Percentiles rank a stretch among this genome's conserved stretches.
phyloP scores from a whole-genome alignment of 37 sponge, comb jelly and placozoan genomes.

The Spongilla lacustris region DNA sequence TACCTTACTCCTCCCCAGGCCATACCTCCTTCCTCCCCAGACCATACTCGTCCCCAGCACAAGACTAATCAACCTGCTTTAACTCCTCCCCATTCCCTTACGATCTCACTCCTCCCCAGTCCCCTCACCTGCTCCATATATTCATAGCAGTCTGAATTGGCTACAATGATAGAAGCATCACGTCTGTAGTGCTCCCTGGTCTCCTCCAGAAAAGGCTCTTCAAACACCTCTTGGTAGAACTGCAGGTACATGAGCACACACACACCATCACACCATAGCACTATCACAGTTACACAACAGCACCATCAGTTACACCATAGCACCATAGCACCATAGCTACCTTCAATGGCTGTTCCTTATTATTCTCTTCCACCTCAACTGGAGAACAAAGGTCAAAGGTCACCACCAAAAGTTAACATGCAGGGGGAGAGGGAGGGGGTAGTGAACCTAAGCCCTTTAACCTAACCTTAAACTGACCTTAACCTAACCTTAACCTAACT shows the following conservation, averaged over 20 bases:
- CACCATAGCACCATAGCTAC: not conserved
- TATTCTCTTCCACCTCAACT: slow-evolving; percentile 70
- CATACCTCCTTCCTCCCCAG: not conserved
- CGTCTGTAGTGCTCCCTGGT: slow-evolving; percentile 44
- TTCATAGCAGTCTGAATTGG: slow-evolving; percentile 36
- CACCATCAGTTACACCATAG: too few relatives aligned
- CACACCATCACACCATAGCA: not conserved
- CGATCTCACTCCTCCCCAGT: not conserved
- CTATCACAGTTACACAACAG: too few relatives aligned
- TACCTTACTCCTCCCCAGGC: not conserved
- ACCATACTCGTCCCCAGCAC: too few relatives aligned
- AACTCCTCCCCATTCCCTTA: not conserved
- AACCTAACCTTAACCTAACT: too few relatives aligned
- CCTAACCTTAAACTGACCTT: too few relatives aligned
- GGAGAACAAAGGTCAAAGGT: not conserved
- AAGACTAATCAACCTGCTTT: not conserved
- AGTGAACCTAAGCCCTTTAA: too few relatives aligned
- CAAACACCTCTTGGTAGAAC: slow-evolving; percentile 61
- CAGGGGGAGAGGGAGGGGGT: too few relatives aligned
- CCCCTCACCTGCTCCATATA: slow-evolving; percentile 33
- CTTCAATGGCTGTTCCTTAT: slow-evolving; percentile 5
- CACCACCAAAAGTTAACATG: too few relatives aligned
- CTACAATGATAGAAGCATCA: slow-evolving; percentile 27
- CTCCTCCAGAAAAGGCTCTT: slow-evolving; percentile 50
- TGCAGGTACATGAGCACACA: not conserved